A percentile compares a stretch with the other conserved stretches of the same genome.
phyloP scores from a whole-genome alignment of 2,888 invertebrate genomes.

The Hymenopus coronatus region DNA sequence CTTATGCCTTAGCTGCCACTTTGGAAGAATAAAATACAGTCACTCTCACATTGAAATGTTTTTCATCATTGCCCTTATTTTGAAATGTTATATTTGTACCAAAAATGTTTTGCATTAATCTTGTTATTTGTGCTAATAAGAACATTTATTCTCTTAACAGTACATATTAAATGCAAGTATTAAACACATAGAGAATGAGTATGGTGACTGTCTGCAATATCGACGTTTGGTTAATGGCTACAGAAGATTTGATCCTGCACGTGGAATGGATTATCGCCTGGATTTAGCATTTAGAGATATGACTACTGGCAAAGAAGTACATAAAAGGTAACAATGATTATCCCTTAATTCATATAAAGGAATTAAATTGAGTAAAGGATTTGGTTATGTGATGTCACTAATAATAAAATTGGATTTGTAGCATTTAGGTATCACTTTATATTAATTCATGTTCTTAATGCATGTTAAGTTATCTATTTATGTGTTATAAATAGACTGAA shows the following conservation, averaged over 20 bases:
- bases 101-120: background rate
- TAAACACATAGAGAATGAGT: slow-evolving; percentile 50
- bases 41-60: too few species aligned
- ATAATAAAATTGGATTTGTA: too few species aligned
- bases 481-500: too few species aligned
- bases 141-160: slow-evolving; percentile 37
- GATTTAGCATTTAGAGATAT: slow-evolving; percentile 63
- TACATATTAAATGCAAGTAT: slow-evolving; percentile 54
- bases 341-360: too few species aligned
- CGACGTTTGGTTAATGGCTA: slow-evolving; percentile 67
- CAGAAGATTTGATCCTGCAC: slow-evolving; percentile 72
- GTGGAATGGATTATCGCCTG: slow-evolving; percentile 82
- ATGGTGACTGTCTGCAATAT: slow-evolving; percentile 54
- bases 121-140: background rate
- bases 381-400: too few species aligned
- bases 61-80: background rate
- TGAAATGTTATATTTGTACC: background rate
- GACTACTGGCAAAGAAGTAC: slow-evolving; percentile 48
- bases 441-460: too few species aligned
- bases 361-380: too few species aligned
- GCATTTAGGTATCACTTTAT: too few species aligned
- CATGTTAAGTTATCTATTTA: too few species aligned
- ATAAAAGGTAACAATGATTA: slow-evolving; percentile 50
- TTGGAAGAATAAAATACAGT: background rate
- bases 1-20: too few species aligned